Percentiles rank a stretch among this genome's conserved stretches.
phyloP scores from a whole-genome alignment of 2,797 vertebrate genomes.

The Botia almorhae region DNA sequence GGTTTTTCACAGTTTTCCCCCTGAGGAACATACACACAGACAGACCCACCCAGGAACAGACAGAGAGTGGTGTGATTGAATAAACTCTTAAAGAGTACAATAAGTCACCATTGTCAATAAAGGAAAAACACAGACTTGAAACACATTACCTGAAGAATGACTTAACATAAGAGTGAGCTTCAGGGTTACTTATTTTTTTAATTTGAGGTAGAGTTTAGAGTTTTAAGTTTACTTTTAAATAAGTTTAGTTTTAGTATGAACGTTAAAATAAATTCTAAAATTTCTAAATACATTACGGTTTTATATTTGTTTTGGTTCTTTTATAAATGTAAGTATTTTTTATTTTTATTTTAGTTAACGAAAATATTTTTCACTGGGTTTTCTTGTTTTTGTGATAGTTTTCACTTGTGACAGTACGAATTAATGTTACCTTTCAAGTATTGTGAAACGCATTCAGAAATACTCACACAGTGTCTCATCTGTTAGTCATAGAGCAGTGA shows the following conservation, averaged over 20 bases:
- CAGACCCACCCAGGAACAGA: constrained; percentile 26
- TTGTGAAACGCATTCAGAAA: constrained; percentile 3
- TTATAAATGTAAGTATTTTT: background rate
- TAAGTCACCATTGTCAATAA: background rate
- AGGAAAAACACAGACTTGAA: background rate
- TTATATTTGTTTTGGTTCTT: background rate
- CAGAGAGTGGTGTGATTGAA: background rate
- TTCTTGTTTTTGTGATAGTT: background rate
- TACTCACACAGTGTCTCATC: constrained; percentile 19
- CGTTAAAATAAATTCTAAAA: too few relatives aligned
- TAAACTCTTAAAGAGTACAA: background rate
- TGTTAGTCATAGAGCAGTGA: constrained; percentile 15
- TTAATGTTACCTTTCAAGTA: constrained; percentile 7
- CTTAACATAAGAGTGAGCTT: background rate
- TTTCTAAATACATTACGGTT: too few relatives aligned
- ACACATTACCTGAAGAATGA: background rate
- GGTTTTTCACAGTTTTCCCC: constrained; percentile 31
- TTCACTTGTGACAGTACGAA: background rate
- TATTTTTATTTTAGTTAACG: background rate
- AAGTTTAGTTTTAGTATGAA: too few relatives aligned
- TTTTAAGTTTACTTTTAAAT: too few relatives aligned
- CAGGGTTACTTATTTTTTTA: too few relatives aligned
- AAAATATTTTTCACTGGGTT: background rate
- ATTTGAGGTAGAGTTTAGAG: too few relatives aligned
- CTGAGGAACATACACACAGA: constrained; percentile 9